These are phyloP conservation scores for Trachops cirrhosus DNA, from an alignment of 2,797 vertebrate species.

Conservation along the genomic window DNA sequence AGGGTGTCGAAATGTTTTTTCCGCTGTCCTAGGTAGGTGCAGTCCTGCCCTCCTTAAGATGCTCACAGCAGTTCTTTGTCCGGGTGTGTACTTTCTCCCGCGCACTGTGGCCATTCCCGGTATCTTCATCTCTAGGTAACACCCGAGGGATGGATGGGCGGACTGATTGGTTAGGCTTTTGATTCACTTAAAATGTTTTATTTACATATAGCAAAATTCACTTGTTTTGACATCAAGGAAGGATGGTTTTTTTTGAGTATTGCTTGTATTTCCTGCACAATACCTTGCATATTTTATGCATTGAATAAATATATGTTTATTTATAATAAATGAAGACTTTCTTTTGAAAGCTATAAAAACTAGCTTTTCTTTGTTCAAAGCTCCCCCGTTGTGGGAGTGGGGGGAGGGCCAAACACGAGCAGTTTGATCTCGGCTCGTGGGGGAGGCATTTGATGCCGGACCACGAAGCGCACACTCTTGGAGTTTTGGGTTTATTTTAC, in stretches of 20 bases:
- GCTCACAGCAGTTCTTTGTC: not conserved
- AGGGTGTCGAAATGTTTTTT: not conserved
- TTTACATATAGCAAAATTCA: not conserved
- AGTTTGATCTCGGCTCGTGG: not conserved
- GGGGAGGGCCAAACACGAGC: not conserved
- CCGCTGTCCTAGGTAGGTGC: not conserved
- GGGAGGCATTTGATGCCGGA: not conserved
- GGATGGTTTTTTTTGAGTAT: not conserved
- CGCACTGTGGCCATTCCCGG: not conserved
- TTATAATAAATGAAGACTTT: not conserved
- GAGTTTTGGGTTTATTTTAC: constrained; percentile 48
- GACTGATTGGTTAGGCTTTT: not conserved
- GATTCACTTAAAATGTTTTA: not conserved
- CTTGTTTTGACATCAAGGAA: not conserved
- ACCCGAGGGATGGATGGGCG: not conserved
- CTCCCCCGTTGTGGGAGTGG: not conserved
- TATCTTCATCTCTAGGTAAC: not conserved
- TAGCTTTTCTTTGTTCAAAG: not conserved
- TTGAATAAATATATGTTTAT: not conserved
- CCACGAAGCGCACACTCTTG: not conserved
- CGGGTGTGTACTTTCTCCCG: not conserved
- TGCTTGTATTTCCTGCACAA: not conserved
- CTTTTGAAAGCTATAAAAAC: not conserved
- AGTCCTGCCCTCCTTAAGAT: not conserved
- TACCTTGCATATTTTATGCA: not conserved